These are phyloP conservation scores for Mionectes macconnelli DNA, from an alignment of 2,113 vertebrate genomes.

Conservation along the genomic window DNA sequence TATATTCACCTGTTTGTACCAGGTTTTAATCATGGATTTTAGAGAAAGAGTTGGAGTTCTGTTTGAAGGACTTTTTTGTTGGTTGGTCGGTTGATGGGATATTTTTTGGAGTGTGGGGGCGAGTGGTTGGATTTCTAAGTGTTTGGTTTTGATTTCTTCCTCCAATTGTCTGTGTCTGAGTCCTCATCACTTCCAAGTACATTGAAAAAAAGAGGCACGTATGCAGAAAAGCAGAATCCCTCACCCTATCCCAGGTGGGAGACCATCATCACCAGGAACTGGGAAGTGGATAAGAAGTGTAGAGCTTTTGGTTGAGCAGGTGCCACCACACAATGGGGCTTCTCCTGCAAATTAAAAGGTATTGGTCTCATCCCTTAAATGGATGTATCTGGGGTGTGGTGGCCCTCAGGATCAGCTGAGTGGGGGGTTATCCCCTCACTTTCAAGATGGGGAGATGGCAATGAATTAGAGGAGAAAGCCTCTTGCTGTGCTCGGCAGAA, in stretches of 20 bases:
- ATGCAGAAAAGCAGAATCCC: slow-evolving; percentile 17
- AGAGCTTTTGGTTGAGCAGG: neutral
- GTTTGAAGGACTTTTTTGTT: slow-evolving; percentile 45
- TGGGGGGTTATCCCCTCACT: neutral
- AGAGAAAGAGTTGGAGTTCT: slow-evolving; percentile 62
- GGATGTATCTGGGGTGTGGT: neutral
- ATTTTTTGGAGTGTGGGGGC: neutral
- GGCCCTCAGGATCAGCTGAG: neutral
- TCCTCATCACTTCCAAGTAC: slow-evolving; percentile 64
- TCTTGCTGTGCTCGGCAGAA: neutral
- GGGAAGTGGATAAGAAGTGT: neutral
- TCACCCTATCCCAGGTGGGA: neutral
- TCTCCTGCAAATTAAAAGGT: neutral
- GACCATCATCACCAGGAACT: neutral
- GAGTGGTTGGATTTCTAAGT: neutral
- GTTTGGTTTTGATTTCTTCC: slow-evolving; percentile 55
- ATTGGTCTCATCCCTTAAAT: neutral
- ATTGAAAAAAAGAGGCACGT: slow-evolving; percentile 52
- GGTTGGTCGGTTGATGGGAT: neutral
- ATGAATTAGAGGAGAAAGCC: neutral
- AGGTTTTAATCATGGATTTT: slow-evolving; percentile 82
- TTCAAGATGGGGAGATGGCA: rapidly evolving
- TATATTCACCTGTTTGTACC: slow-evolving; percentile 76
- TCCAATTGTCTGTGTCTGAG: slow-evolving; percentile 53
- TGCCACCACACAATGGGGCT: neutral